These are phyloP conservation scores for Drosophila subsilvestris DNA, from an alignment of 2,888 invertebrate genomes.

Conservation along the genomic window DNA sequence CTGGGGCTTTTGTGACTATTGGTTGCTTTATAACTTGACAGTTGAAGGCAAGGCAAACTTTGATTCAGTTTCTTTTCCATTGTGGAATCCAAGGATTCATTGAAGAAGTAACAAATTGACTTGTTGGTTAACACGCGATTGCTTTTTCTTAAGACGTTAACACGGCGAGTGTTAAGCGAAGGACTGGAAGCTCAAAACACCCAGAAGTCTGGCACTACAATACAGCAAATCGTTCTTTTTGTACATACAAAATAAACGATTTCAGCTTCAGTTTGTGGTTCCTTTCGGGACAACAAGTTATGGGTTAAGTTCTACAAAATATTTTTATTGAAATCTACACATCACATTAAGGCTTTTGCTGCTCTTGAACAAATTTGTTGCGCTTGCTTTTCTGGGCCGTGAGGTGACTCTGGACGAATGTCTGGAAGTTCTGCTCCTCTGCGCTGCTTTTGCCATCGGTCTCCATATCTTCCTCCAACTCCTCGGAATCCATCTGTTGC, in stretches of 20 bases:
- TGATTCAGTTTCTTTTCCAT: no score
- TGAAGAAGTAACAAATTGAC: no score
- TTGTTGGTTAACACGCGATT: no score
- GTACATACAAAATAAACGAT: no score
- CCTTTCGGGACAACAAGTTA: background rate
- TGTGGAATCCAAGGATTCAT: no score
- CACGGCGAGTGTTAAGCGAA: no score
- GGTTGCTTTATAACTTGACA: no score
- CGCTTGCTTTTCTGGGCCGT: conserved; percentile 64
- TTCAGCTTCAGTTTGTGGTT: background rate
- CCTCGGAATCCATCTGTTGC: conserved; percentile 89
- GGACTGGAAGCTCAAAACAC: no score
- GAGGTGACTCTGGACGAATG: conserved; percentile 78
- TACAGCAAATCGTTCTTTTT: no score
- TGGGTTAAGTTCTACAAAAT: background rate
- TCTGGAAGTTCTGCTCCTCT: conserved; percentile 83
- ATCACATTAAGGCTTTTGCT: conserved; percentile 3
- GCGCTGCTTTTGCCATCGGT: conserved; percentile 71
- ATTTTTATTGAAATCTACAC: background rate
- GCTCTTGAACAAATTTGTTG: conserved; percentile 48
- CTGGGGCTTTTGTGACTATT: background rate
- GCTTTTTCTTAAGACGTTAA: no score
- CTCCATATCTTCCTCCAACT: conserved; percentile 85
- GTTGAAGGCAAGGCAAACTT: background rate
- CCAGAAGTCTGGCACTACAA: no score